Conservation (phyloP, 2,888 invertebrate species). For the Encarsia formosa region DNA sequence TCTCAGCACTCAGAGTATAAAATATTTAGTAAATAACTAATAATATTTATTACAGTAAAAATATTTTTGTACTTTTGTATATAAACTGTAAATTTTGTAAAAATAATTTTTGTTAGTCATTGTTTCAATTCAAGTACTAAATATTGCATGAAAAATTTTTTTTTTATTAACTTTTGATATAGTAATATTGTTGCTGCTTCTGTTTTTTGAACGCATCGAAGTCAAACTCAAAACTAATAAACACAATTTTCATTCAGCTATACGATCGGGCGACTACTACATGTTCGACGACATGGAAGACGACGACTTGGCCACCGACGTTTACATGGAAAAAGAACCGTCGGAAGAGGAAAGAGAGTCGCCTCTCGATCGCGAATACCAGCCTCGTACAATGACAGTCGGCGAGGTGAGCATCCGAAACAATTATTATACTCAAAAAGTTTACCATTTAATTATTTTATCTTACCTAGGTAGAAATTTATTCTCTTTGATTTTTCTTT, state of each 20-base stretch:
- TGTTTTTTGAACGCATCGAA: neutral
- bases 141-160: too few species aligned
- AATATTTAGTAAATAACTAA: constrained; percentile 1
- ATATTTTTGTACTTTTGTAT: constrained; percentile 7
- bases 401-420: constrained; percentile 37
- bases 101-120: neutral
- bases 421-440: too few species aligned
- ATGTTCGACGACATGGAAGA: constrained; percentile 96
- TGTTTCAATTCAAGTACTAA: too few species aligned
- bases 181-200: constrained; percentile 2
- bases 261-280: constrained; percentile 97
- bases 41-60: constrained; percentile 4
- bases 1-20: constrained; percentile 25
- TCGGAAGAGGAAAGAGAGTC: constrained; percentile 55
- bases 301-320: constrained; percentile 65
- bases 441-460: too few species aligned
- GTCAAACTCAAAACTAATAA: constrained; percentile 1
- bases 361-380: constrained; percentile 41
- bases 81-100: constrained; percentile 20
- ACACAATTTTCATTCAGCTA: constrained; percentile 75
- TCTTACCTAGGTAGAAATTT: too few species aligned
- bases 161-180: too few species aligned
- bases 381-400: constrained; percentile 53
- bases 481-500: too few species aligned
- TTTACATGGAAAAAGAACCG: constrained; percentile 60